These are phyloP conservation scores for Caenorhabditis remanei DNA, from an alignment of 1,140 invertebrate genomes.

Conservation along the genomic window DNA sequence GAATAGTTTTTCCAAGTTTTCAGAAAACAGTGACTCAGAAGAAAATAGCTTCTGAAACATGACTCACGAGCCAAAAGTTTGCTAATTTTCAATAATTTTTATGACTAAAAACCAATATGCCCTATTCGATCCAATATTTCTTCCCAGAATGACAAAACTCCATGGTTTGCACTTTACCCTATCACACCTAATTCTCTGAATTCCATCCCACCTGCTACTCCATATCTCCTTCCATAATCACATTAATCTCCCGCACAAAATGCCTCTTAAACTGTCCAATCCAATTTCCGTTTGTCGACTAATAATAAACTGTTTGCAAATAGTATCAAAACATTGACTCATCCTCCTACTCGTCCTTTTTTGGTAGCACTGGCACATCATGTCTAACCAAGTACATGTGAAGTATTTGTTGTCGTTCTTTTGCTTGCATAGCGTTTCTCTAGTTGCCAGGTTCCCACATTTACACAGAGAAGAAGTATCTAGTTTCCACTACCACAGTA, in stretches of 20 bases:
- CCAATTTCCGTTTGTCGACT: conserved; percentile 35
- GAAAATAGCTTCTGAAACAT: too few species aligned
- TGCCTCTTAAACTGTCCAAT: background rate
- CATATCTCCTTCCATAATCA: background rate
- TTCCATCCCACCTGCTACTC: background rate
- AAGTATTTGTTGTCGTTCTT: conserved; percentile 51
- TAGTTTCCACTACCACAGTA: conserved; percentile 18
- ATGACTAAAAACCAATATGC: too few species aligned
- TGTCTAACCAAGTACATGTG: conserved; percentile 50
- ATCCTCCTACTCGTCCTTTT: conserved; percentile 17
- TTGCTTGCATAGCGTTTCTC: conserved; percentile 51
- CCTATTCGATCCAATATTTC: too few species aligned
- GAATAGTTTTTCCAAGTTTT: too few species aligned
- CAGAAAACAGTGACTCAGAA: too few species aligned
- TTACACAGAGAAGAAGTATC: conserved; percentile 17
- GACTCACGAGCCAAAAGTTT: too few species aligned
- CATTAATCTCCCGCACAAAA: background rate
- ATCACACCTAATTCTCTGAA: too few species aligned
- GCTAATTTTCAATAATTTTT: too few species aligned
- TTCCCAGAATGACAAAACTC: too few species aligned
- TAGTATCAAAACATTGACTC: conserved; percentile 56
- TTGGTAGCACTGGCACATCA: conserved; percentile 55
- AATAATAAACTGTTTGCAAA: conserved; percentile 47
- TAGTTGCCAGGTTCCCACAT: background rate
- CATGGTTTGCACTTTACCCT: too few species aligned